A percentile compares a stretch with the other conserved stretches of the same genome.
These are phyloP conservation scores for Channa striata DNA, from an alignment of 2,797 vertebrate genomes.

Conservation along the genomic window DNA sequence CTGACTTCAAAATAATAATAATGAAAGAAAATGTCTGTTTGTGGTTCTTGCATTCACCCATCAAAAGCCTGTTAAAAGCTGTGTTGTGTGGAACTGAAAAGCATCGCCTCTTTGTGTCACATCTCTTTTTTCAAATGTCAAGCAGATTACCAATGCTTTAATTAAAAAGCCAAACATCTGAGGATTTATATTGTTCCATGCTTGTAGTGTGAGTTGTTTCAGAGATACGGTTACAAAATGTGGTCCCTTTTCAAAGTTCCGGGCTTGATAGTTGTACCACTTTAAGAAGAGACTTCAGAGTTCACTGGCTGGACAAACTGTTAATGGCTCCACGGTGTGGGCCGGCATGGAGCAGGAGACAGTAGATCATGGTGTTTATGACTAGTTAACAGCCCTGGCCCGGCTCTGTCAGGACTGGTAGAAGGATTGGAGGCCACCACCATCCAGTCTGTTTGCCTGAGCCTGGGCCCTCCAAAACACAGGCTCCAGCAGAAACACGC, in stretches of 20 bases:
- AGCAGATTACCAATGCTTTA: background rate
- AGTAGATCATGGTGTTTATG: conserved; percentile 55
- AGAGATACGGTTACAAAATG: background rate
- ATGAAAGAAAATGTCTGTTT: background rate
- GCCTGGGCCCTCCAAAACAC: conserved; percentile 20
- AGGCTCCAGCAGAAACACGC: conserved; percentile 19
- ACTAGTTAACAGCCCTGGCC: conserved; percentile 51
- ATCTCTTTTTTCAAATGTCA: background rate
- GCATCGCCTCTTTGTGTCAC: background rate
- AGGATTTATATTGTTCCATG: background rate
- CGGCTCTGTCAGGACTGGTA: conserved; percentile 36
- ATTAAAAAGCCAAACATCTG: background rate
- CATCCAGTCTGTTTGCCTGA: conserved; percentile 31
- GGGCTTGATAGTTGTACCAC: background rate
- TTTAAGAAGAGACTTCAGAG: conserved; percentile 25
- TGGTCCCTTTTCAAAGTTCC: background rate
- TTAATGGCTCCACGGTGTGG: conserved; percentile 37
- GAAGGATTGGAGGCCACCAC: conserved; percentile 39
- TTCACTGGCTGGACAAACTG: conserved; percentile 49
- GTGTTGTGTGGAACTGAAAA: background rate
- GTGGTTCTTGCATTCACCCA: background rate
- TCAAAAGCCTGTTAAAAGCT: background rate
- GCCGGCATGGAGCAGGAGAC: conserved; percentile 36
- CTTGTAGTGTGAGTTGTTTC: background rate
- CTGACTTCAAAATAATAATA: too few relatives aligned